Evolutionary conservation across 2,113 vertebrate genomes (phyloP).

Genomic region (Myocastor coypus): DNA sequence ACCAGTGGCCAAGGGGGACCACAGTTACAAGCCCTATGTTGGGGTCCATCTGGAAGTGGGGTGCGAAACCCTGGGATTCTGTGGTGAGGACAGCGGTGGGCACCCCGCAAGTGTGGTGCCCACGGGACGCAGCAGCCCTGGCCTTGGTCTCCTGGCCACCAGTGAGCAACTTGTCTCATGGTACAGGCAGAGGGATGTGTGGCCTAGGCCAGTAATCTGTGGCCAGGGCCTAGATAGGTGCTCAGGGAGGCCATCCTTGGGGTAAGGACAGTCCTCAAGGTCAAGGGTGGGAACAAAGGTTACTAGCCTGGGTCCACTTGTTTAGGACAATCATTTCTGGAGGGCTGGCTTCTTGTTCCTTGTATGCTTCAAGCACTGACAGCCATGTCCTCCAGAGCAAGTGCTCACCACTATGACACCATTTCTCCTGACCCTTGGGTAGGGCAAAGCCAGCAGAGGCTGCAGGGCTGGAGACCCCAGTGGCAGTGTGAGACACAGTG

Average conservation of each 20-base stretch:
- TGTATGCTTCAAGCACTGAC: neutral
- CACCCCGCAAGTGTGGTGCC: neutral
- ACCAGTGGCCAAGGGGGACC: neutral
- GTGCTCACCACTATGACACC: neutral
- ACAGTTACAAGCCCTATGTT: neutral
- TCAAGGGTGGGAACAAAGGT: neutral
- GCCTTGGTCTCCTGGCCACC: too few relatives aligned
- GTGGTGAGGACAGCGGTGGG: neutral
- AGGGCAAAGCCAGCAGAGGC: too few relatives aligned
- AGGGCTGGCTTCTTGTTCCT: neutral
- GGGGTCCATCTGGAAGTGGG: neutral
- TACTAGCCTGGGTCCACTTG: too few relatives aligned
- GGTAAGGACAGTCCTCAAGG: neutral
- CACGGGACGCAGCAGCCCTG: neutral
- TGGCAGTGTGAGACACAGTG: neutral
- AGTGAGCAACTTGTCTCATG: neutral
- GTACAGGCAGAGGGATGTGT: neutral
- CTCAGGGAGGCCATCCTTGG: neutral
- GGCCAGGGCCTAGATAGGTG: neutral
- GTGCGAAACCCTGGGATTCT: neutral
- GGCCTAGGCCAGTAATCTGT: too few relatives aligned
- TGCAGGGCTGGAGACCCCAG: neutral
- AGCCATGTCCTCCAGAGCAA: too few relatives aligned
- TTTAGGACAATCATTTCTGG: neutral
- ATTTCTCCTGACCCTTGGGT: too few relatives aligned